Conservation (phyloP, 2,797 vertebrate species). For the Mus minutoides region DNA sequence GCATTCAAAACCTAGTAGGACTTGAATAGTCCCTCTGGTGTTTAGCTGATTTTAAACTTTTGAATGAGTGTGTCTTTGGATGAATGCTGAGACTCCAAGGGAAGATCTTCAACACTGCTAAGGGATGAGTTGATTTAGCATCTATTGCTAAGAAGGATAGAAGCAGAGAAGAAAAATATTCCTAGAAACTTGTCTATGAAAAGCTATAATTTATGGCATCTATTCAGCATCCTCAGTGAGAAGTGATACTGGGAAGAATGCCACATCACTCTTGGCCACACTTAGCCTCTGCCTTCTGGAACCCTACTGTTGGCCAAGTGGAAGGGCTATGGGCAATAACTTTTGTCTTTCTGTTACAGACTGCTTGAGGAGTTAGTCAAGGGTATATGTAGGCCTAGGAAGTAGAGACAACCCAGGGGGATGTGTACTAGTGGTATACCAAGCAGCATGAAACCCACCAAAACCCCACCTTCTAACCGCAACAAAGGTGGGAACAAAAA, state of each 20-base stretch:
- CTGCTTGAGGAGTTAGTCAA: neutral
- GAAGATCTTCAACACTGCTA: slow-evolving; percentile 37
- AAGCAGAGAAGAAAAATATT: slow-evolving; percentile 66
- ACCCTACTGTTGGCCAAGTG: neutral
- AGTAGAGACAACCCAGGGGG: accelerated
- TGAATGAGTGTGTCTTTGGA: neutral
- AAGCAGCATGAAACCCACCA: neutral
- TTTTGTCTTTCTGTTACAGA: neutral
- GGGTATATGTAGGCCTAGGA: no score
- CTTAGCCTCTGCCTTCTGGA: neutral
- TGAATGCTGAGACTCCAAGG: neutral
- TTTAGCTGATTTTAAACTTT: neutral
- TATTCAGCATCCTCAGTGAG: neutral
- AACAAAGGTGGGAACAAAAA: neutral
- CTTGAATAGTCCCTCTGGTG: slow-evolving; percentile 25
- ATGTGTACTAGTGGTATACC: neutral
- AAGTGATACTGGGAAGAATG: neutral
- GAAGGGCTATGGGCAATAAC: neutral
- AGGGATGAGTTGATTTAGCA: slow-evolving; percentile 24
- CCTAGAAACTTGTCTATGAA: slow-evolving; percentile 57
- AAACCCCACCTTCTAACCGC: neutral
- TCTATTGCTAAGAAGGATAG: slow-evolving; percentile 28
- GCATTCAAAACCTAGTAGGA: slow-evolving; percentile 41
- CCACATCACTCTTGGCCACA: neutral
- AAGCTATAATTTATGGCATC: neutral